Evolutionary conservation across 2,888 invertebrate species (phyloP).

Genomic region (Melolontha melolontha): DNA sequence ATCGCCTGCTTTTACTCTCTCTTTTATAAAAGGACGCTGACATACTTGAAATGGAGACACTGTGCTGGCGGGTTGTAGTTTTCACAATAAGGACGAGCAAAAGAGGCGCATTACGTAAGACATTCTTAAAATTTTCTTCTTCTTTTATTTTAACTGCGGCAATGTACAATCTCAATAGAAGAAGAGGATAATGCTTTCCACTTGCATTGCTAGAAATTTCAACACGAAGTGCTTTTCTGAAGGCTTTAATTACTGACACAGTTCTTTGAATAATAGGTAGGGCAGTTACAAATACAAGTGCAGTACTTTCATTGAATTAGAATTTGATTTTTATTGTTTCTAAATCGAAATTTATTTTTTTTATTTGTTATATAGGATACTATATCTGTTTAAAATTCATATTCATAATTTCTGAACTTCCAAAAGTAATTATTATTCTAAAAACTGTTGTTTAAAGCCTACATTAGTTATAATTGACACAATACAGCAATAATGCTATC

Average conservation of each 20-base stretch:
- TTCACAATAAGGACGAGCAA: conserved; percentile 9
- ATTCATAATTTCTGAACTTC: no score
- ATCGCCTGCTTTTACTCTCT: conserved; percentile 10
- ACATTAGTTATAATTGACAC: no score
- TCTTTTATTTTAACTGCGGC: conserved; percentile 4
- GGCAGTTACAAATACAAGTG: no score
- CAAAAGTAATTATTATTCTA: no score
- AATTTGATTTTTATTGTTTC: no score
- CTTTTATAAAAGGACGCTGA: conserved; percentile 4
- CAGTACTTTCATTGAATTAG: no score
- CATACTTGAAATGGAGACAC: conserved; percentile 5
- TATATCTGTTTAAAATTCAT: no score
- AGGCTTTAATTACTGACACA: conserved; percentile 11
- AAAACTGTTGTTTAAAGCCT: no score
- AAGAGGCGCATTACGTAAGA: conserved; percentile 21
- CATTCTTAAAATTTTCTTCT: conserved; percentile 13
- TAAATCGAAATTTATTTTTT: no score
- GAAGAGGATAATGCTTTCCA: conserved; percentile 20
- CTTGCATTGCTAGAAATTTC: background rate
- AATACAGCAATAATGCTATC: no score
- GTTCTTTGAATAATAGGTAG: no score
- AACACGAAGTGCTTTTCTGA: conserved; percentile 1
- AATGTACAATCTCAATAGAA: background rate
- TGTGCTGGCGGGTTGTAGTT: background rate
- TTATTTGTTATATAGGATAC: no score